Evolutionary conservation across 2,888 invertebrate species (phyloP), one percentile per base, ranked within the genome.

Genomic region (Tetragnatha montana): DNA sequence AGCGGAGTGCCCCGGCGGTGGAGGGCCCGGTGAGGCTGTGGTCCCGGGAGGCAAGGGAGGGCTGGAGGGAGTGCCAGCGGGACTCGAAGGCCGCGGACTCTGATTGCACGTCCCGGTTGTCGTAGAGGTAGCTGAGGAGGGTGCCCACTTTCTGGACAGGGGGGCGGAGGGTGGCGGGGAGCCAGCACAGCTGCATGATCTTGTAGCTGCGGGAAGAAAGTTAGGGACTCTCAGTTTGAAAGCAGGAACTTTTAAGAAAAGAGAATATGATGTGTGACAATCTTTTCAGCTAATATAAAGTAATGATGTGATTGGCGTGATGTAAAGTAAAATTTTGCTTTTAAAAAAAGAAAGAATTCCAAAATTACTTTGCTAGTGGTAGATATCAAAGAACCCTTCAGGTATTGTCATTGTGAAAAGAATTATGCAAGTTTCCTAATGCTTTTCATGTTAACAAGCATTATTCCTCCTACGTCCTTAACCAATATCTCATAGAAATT

Each of bases 181-280:
- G 92, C 96, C 96, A 96, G 93, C 96, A 96, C 81, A 95, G 94
- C 93, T 95, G 95, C 96, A 96, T 96, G 91, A 96, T 94, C 93
- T 96, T 95, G 93, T 95, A 96, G 92, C 96, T 96, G 93, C 14
- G 92, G 91, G 76, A 79, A 79, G 73, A 75, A 22, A 0, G 0
- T 35, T 22, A 68, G 47, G 0, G 7, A 21, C 2, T 4, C 4
- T 76, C 1, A 6, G 6, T 6, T 49, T 47, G 19, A 17, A 14
- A n/a, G 19, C 69, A 69, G 69, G 17, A 35, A 35, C 35, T 35
- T 35, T 35, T 35, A 2, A 35, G 35, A 1, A 35, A 35, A 1
- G 35, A 35, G 35, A 35, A 35, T 35, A 1, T 35, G 35, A 35
- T 35, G 1, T 35, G 35, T 35, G 4, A 35, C 35, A 35, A 35